Conservation (phyloP, 2,113 vertebrate species). For the Sarotherodon lohbergeri region DNA sequence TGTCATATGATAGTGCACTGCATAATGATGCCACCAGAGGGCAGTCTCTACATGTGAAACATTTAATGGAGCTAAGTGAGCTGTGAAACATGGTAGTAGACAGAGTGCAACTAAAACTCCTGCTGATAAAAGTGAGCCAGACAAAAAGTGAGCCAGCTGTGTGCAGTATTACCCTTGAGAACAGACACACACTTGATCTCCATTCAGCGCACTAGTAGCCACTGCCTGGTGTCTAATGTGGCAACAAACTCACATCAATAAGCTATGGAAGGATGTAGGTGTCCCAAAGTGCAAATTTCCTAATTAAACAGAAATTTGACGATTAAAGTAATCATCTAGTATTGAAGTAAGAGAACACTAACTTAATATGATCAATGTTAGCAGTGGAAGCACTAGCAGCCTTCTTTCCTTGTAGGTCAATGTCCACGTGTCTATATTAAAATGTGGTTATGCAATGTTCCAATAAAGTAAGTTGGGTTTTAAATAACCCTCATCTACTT, state of each 20-base stretch:
- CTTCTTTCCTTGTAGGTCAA: not conserved
- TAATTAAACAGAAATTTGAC: not conserved
- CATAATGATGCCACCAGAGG: not conserved
- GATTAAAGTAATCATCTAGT: not conserved
- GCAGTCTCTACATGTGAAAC: not conserved
- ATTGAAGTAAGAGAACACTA: not conserved
- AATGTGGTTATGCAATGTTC: not conserved
- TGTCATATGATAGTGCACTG: not conserved
- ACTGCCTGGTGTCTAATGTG: not conserved
- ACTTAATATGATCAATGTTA: not conserved
- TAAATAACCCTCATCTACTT: not conserved
- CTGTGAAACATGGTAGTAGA: not conserved
- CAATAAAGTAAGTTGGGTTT: not conserved
- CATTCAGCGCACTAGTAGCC: not conserved
- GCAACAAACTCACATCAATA: not conserved
- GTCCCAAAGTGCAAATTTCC: not conserved
- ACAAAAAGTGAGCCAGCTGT: not conserved
- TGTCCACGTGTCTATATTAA: not conserved
- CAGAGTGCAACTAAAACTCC: not conserved
- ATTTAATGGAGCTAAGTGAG: not conserved
- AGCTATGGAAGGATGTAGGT: not conserved
- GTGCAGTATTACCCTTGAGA: not conserved
- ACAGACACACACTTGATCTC: not conserved
- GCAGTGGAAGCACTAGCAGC: not conserved
- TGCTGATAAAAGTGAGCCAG: not conserved